phyloP scores from a whole-genome alignment of 2,113 vertebrate species.

The Elgaria multicarinata region DNA sequence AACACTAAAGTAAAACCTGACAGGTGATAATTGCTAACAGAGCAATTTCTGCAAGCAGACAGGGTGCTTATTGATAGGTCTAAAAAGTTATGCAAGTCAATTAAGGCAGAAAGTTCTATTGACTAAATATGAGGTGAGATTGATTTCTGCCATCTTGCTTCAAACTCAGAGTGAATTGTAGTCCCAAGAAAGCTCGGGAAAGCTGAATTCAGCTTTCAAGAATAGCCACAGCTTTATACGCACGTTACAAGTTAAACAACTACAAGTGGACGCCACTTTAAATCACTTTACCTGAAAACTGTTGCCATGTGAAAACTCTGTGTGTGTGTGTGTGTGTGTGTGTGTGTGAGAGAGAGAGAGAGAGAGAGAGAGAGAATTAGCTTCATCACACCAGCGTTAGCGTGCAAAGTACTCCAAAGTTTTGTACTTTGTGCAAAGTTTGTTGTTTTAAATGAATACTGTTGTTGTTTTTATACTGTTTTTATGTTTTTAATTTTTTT shows the following conservation, averaged over 20 bases:
- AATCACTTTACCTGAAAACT: not conserved
- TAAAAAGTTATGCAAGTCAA: constrained; percentile 50
- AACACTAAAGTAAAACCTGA: constrained; percentile 47
- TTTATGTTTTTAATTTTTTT: no score
- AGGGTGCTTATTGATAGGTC: constrained; percentile 33
- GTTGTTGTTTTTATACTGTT: no score
- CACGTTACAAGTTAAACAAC: not conserved
- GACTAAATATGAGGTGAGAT: constrained; percentile 45
- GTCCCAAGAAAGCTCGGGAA: not conserved
- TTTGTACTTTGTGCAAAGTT: no score
- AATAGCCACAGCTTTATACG: not conserved
- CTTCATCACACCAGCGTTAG: no score
- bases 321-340: not conserved
- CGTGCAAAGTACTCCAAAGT: no score
- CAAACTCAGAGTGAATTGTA: constrained; percentile 18
- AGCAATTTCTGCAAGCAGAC: constrained; percentile 49
- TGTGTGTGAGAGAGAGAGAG: no score
- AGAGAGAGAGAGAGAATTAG: no score
- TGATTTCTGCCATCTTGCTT: constrained; percentile 50
- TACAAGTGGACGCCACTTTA: not conserved
- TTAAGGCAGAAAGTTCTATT: constrained; percentile 51
- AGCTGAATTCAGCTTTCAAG: not conserved
- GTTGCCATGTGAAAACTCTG: not conserved
- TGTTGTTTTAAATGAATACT: no score
- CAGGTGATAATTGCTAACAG: constrained; percentile 51